Conservation (phyloP, 2,888 invertebrate species). For the Drosophila niveifrons region DNA sequence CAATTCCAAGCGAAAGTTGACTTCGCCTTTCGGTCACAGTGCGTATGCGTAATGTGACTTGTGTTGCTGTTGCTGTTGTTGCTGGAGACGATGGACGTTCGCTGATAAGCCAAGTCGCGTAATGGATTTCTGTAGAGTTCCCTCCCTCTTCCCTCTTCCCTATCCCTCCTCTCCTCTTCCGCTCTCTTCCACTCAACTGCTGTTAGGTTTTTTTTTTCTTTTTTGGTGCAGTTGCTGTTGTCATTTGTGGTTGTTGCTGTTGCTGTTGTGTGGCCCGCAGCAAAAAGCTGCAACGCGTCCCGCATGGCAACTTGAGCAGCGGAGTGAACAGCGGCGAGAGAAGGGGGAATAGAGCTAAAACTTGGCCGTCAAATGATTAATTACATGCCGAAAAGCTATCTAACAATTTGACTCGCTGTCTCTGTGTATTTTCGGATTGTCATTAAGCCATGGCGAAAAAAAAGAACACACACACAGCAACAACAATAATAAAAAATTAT, state of each 20-base stretch:
- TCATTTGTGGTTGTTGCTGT: conserved; percentile 18
- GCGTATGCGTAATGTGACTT: conserved; percentile 74
- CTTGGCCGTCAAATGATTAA: conserved; percentile 74
- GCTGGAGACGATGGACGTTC: conserved; percentile 61
- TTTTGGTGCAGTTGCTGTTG: conserved; percentile 34
- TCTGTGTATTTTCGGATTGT: conserved; percentile 64
- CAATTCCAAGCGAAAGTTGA: conserved; percentile 47
- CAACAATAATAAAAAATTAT: conserved; percentile 81
- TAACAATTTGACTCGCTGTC: conserved; percentile 80
- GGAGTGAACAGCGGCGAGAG: neutral
- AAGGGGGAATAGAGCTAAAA: conserved; percentile 25
- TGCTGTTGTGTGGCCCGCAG: conserved; percentile 63
- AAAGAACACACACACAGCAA: conserved; percentile 38
- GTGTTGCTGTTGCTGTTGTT: conserved; percentile 18
- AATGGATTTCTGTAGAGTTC: conserved; percentile 64
- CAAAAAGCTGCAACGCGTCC: conserved; percentile 61
- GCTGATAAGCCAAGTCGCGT: conserved; percentile 66
- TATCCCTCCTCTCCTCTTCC: neutral
- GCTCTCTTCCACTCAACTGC: conserved; percentile 10
- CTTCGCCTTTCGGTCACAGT: conserved; percentile 41
- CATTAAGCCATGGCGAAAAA: conserved; percentile 72
- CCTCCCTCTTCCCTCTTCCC: neutral
- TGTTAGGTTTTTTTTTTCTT: conserved; percentile 28
- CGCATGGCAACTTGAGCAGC: conserved; percentile 56
- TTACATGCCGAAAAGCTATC: conserved; percentile 81